A percentile compares a stretch with the other conserved stretches of the same genome.
Evolutionary conservation across 2,888 invertebrate genomes (phyloP).

Genomic region (Troglohyphantes excavatus): DNA sequence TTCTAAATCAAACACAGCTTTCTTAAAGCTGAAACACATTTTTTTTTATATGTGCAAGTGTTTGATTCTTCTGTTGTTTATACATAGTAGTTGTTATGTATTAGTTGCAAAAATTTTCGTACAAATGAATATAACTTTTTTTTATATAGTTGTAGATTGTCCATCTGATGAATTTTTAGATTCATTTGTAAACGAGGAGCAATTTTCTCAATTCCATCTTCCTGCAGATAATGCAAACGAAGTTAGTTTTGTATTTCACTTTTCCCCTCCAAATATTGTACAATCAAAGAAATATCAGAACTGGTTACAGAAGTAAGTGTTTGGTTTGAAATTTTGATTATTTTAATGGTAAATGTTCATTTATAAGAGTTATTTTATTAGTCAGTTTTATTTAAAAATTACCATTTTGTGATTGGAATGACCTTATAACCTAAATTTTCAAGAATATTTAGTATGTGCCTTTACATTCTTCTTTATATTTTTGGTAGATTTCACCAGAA

Average conservation of each 20-base stretch:
- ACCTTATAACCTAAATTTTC: too few species aligned
- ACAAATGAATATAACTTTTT: neutral
- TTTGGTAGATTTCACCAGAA: constrained; percentile 85
- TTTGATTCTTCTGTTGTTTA: neutral
- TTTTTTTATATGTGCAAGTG: neutral
- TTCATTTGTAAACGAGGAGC: constrained; percentile 84
- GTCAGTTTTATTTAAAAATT: too few species aligned
- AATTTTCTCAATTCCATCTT: constrained; percentile 86
- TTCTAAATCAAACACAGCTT: too few species aligned
- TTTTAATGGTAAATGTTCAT: neutral
- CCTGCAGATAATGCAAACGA: constrained; percentile 84
- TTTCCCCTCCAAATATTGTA: constrained; percentile 88
- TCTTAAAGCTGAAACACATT: too few species aligned
- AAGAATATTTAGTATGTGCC: neutral
- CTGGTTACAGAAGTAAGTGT: constrained; percentile 87
- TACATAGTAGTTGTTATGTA: neutral
- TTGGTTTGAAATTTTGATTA: neutral
- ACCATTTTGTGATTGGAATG: too few species aligned
- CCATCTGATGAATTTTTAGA: constrained; percentile 89
- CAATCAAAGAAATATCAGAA: constrained; percentile 86
- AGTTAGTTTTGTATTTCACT: constrained; percentile 90
- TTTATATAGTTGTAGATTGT: constrained; percentile 89
- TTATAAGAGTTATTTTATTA: neutral
- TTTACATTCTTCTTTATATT: neutral
- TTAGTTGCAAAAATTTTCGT: neutral